Evolutionary conservation across 2,888 invertebrate species (phyloP), one percentile per base, ranked within the genome.

Genomic region (Pachymerium ferrugineum): DNA sequence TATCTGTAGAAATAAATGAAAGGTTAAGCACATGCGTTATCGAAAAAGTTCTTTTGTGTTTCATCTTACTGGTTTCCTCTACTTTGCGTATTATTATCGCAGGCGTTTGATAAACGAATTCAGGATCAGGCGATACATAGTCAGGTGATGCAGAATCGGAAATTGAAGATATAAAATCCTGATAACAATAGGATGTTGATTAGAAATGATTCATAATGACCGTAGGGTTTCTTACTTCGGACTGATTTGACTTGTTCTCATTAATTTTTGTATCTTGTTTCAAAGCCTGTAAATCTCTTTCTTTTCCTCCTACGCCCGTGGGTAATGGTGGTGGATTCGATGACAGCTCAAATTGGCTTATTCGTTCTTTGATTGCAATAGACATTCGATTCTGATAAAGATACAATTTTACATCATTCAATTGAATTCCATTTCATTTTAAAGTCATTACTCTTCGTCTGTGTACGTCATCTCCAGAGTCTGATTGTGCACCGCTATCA

Each of bases 401-500:
- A 67, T 28, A 6, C 8, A 35, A 35, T n/a, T n/a, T n/a, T n/a
- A n/a, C n/a, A n/a, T n/a, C n/a, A n/a, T n/a, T n/a, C n/a, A n/a
- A n/a, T n/a, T n/a, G n/a, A n/a, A n/a, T n/a, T n/a, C n/a, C n/a
- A n/a, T n/a, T n/a, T n/a, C n/a, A n/a, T n/a, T n/a, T n/a, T n/a
- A n/a, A n/a, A n/a, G n/a, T 42, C 5, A 3, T 42, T 42, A 42
- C 42, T 16, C 16, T 42, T 42, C 16, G 5, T 42, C 42, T 42
- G 5, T n/a, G 29, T 4, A 31, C 10, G 74, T 92, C 92, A 76
- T 93, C 93, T 69, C 74, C 72, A 73, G 88, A 88, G 81, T 93
- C 93, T 0, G 93, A 93, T 80, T 92, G 92, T 0, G 92, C 91
- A 74, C 93, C 92, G 79, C 91, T 92, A 79, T 93, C 93, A 0